Evolutionary conservation across 1,140 invertebrate genomes (phyloP), one percentile per base, ranked within the genome.

Genomic region (Acyrthosiphon pisum): DNA sequence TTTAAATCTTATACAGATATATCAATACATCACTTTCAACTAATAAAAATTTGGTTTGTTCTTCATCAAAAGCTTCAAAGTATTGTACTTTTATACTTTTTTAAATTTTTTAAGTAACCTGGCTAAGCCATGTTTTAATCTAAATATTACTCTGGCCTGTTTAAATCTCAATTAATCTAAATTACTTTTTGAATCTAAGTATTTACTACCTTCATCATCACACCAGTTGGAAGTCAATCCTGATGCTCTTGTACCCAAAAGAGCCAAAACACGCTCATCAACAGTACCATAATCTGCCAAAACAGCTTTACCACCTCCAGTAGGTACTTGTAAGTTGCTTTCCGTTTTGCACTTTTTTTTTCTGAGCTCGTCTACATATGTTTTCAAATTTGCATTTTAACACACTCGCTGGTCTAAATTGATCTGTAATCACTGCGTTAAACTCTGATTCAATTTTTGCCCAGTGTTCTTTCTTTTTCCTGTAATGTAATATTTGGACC

Each of bases 301-400:
- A 86, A 30, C 14, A 86, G 84, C 84, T 86, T 86, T 86, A 2
- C 41, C 84, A 30, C 84, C 84, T 4, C 84, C 41, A 41, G 83
- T n/a, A n/a, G n/a, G n/a, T 84, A 9, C 22, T 44, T 7, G 37
- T 3, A 3, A 41, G 6, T 44, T 84, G 35, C 6, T 30, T 86
- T 46, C 22, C 26, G 46, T 86, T 86, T 86, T 86, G 23, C 11
- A 26, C 44, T n/a, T 86, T 86, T 86, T 86, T 86, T 46, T 86
- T 86, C n/a, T 86, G 84, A 46, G 84, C 44, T 86, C 84, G 84
- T 86, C 84, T 44, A n/a, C 84, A 86, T 2, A 86, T 86, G 46
- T 86, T 86, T 86, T 86, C 84, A 44, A 86, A 86, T 46, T 86
- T 86, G 14, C 44, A 86, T 86, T 86, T 86, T 6, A 86, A 46